Evolutionary conservation across 2,113 vertebrate genomes (phyloP), one percentile per base, ranked within the genome.

Genomic region (Rutilus rutilus): DNA sequence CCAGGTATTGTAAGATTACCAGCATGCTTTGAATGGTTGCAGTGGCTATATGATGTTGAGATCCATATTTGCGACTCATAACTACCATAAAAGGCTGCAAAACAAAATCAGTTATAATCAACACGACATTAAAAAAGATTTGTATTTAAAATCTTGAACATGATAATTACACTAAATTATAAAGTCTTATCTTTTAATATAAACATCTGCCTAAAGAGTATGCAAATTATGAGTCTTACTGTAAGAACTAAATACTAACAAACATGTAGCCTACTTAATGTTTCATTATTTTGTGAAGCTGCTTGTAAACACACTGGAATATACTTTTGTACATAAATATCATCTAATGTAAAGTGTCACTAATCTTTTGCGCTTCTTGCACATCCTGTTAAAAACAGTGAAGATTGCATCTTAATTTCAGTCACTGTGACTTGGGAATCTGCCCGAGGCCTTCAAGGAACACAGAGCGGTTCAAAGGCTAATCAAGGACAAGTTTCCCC

Each of bases 401-500:
- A 77, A 60, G 19, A 60, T 36, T 5, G 10, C 3, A n/a, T 60
- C 11, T 25, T 79, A n/a, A 42, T 42, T 62, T 60, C 21, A 79
- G 30, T 9, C 21, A 11, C 57, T 79, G 12, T 62, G 57, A 17
- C 12, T 79, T 79, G 27, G 50, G 75, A 33, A 7, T 59, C 17
- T 78, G 52, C 76, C 52, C 5, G 30, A n/a, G 21, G 57, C 57
- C 6, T 39, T 42, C 33, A 47, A 45, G 39, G n/a, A 64, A 21
- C n/a, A 47, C 15, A 30, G 5, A 82, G 6, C 62, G n/a, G 45
- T 82, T 50, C 21, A 69, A 69, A 82, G 45, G 80, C 80, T 33
- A 82, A 82, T 30, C 62, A 82, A 82, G 80, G 62, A 52, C 62
- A 82, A 33, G 42, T 23, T 69, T 17, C 45, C 79, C 10, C 42